Percentiles rank a stretch among this genome's conserved stretches.
Conservation (phyloP, 2,888 invertebrate species). For the Callyntrura sp. region DNA sequence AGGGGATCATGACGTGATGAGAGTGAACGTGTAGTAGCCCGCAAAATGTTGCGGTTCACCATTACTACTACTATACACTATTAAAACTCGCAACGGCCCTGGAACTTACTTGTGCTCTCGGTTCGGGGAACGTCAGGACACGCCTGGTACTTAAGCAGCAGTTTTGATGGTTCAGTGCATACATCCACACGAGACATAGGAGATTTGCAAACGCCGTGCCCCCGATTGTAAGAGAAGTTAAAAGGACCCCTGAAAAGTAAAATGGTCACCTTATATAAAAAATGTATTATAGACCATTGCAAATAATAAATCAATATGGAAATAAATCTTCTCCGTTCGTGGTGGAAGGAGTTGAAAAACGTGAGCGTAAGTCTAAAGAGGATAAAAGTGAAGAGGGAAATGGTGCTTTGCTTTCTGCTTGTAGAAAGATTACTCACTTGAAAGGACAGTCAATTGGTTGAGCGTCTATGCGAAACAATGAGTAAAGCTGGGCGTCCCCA, state of each 20-base stretch:
- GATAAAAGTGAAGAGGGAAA: not conserved
- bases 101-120: constrained; percentile 91
- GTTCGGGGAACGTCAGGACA: constrained; percentile 92
- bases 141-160: constrained; percentile 93
- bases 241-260: constrained; percentile 88
- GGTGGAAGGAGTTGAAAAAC: too few relatives aligned
- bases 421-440: constrained; percentile 86
- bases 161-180: constrained; percentile 92
- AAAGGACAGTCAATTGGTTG: constrained; percentile 92
- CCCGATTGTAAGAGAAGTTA: constrained; percentile 92
- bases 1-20: constrained; percentile 42
- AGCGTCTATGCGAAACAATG: constrained; percentile 91
- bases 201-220: constrained; percentile 89
- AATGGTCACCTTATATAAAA: not conserved
- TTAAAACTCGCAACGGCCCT: too few relatives aligned
- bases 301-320: constrained; percentile 47
- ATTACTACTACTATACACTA: constrained; percentile 2
- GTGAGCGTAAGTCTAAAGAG: constrained; percentile 28
- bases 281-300: constrained; percentile 23
- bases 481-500: constrained; percentile 90
- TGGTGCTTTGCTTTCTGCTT: too few relatives aligned
- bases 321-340: constrained; percentile 2
- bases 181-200: constrained; percentile 93
- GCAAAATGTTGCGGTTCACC: constrained; percentile 33
- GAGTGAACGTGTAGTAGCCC: constrained; percentile 38